These are phyloP conservation scores for Ceratina australensis DNA, from an alignment of 1,140 invertebrate genomes.

Conservation along the genomic window DNA sequence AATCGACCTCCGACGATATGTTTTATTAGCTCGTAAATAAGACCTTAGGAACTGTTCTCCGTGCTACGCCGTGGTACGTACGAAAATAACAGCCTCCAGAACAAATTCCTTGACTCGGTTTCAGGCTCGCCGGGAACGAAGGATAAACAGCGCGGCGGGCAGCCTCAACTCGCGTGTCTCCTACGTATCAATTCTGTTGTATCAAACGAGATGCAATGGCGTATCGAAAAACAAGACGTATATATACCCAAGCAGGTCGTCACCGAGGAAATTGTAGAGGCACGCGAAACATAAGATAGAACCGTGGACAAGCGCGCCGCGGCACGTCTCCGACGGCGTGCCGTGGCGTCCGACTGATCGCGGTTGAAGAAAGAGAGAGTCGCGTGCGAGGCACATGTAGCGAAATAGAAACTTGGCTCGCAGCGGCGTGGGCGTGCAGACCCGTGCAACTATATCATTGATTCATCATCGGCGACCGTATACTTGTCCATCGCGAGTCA, in stretches of 20 bases:
- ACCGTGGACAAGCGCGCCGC: conserved; percentile 14
- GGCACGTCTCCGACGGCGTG: background rate
- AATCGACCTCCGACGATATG: conserved; percentile 15
- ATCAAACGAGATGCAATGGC: conserved; percentile 46
- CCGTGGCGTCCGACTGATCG: background rate
- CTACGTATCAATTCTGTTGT: conserved; percentile 43
- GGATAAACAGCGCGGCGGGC: conserved; percentile 28
- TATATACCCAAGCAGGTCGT: conserved; percentile 18
- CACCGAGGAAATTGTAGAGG: conserved; percentile 39
- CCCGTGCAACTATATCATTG: conserved; percentile 23
- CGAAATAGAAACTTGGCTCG: conserved; percentile 61
- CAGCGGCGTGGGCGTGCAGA: conserved; percentile 39
- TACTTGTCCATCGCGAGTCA: background rate
- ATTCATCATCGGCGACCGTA: conserved; percentile 32
- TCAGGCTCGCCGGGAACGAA: conserved; percentile 33
- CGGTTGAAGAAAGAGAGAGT: conserved; percentile 2
- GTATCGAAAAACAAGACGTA: conserved; percentile 45
- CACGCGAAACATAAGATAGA: conserved; percentile 43
- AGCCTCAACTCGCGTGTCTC: conserved; percentile 33
- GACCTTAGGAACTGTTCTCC: conserved; percentile 13
- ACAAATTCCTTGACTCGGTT: conserved; percentile 46
- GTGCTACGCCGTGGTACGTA: background rate
- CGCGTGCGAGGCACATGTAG: conserved; percentile 53
- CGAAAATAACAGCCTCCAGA: conserved; percentile 42
- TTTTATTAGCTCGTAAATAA: conserved; percentile 40